Evolutionary conservation across 2,888 invertebrate genomes (phyloP).

Genomic region (Mythimna vitellina): DNA sequence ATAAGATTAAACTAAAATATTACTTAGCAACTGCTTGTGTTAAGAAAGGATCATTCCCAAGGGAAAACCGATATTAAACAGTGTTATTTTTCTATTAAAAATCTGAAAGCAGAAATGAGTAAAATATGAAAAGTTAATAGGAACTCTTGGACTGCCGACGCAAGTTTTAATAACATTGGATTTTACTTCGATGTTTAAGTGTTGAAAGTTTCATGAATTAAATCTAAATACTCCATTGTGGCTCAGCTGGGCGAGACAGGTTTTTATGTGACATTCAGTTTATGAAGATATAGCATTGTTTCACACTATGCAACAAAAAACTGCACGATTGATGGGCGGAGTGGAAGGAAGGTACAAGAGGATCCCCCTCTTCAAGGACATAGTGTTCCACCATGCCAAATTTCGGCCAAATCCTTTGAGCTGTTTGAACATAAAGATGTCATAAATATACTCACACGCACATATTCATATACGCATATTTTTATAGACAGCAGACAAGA

Average conservation of each 20-base stretch:
- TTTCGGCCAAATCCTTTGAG: too few relatives aligned
- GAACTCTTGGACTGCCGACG: slow-evolving; percentile 38
- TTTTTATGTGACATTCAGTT: not conserved
- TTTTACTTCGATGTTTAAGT: slow-evolving; percentile 42
- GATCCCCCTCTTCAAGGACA: too few relatives aligned
- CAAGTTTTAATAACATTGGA: slow-evolving; percentile 63
- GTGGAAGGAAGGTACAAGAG: too few relatives aligned
- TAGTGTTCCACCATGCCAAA: too few relatives aligned
- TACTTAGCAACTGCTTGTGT: slow-evolving; percentile 13
- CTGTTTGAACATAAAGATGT: too few relatives aligned
- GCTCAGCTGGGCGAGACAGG: not conserved
- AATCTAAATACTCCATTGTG: slow-evolving; percentile 16
- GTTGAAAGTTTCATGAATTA: slow-evolving; percentile 11
- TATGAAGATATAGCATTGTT: not conserved
- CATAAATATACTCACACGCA: too few relatives aligned
- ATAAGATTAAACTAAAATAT: not conserved
- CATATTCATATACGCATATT: too few relatives aligned
- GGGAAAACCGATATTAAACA: slow-evolving; percentile 30
- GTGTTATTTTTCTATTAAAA: slow-evolving; percentile 61
- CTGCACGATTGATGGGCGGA: not conserved
- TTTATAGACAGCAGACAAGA: too few relatives aligned
- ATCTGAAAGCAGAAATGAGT: slow-evolving; percentile 49
- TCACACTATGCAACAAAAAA: not conserved
- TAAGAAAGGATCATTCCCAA: slow-evolving; percentile 28
- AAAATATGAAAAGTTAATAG: slow-evolving; percentile 59